These are phyloP conservation scores for Hirtodrosophila trivittata DNA, from an alignment of 2,888 invertebrate genomes.

Conservation along the genomic window DNA sequence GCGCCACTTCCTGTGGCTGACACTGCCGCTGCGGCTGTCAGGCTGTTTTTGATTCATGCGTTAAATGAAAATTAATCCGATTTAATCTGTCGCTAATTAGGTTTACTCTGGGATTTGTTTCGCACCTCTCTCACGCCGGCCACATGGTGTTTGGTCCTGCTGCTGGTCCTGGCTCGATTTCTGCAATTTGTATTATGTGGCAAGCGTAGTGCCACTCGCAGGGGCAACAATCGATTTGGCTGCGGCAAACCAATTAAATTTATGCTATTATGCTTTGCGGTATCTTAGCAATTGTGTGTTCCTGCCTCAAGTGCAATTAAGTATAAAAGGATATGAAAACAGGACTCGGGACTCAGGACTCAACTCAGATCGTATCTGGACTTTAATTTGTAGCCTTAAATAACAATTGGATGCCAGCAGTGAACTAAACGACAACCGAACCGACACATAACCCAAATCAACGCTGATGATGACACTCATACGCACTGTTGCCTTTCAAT, in stretches of 20 bases:
- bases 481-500: conserved; percentile 74
- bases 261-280: no score
- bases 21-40: conserved; percentile 40
- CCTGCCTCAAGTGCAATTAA: no score
- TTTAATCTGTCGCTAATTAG: conserved; percentile 80
- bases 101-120: conserved; percentile 79
- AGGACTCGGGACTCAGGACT: no score
- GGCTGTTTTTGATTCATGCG: conserved; percentile 78
- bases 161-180: conserved; percentile 21
- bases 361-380: background rate
- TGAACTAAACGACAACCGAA: conserved; percentile 8
- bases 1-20: conserved; percentile 51
- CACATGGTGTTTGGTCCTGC: conserved; percentile 37
- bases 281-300: no score
- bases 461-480: conserved; percentile 74
- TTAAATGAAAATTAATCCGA: conserved; percentile 80
- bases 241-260: conserved; percentile 38
- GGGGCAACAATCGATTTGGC: conserved; percentile 45
- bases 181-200: conserved; percentile 26
- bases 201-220: conserved; percentile 1
- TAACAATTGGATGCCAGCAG: conserved; percentile 21
- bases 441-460: conserved; percentile 56
- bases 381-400: conserved; percentile 34
- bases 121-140: conserved; percentile 65
- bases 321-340: no score